Evolutionary conservation across 2,888 invertebrate genomes (phyloP).

Genomic region (Leptinotarsa rubiginosa): DNA sequence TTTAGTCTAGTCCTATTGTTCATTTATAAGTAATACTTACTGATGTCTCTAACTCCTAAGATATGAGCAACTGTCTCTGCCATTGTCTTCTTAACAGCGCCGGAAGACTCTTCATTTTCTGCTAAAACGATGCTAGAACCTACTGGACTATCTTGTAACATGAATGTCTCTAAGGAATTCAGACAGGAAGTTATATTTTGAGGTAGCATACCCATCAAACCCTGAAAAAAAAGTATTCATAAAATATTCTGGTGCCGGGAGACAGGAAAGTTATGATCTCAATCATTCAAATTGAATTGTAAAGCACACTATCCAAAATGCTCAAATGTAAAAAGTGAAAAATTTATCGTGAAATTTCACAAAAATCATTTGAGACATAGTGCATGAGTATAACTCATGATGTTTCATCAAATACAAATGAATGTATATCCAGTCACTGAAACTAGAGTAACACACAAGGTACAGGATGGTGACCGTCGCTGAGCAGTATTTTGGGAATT

Average conservation of each 20-base stretch:
- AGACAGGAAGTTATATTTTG: slow-evolving; percentile 49
- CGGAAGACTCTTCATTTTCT: slow-evolving; percentile 16
- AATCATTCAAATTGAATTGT: background rate
- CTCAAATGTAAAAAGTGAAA: background rate
- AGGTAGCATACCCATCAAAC: slow-evolving; percentile 28
- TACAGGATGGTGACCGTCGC: too few relatives aligned
- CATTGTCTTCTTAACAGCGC: slow-evolving; percentile 33
- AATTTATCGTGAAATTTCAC: too few relatives aligned
- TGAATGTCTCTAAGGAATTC: slow-evolving; percentile 44
- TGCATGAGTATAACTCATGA: too few relatives aligned
- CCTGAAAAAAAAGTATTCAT: background rate
- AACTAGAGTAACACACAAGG: too few relatives aligned
- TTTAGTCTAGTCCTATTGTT: too few relatives aligned
- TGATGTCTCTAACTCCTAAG: slow-evolving; percentile 50
- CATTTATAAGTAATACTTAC: slow-evolving; percentile 19
- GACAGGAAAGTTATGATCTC: too few relatives aligned
- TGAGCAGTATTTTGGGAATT: too few relatives aligned
- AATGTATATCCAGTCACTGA: too few relatives aligned
- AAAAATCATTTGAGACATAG: too few relatives aligned
- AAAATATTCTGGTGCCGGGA: too few relatives aligned
- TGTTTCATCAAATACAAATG: too few relatives aligned
- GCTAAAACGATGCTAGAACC: slow-evolving; percentile 44
- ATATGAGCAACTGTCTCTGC: slow-evolving; percentile 47
- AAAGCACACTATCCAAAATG: background rate
- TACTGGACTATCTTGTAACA: slow-evolving; percentile 46